These are phyloP conservation scores for Cossypha dichroa DNA, from an alignment of 2,797 vertebrate species.

Conservation along the genomic window DNA sequence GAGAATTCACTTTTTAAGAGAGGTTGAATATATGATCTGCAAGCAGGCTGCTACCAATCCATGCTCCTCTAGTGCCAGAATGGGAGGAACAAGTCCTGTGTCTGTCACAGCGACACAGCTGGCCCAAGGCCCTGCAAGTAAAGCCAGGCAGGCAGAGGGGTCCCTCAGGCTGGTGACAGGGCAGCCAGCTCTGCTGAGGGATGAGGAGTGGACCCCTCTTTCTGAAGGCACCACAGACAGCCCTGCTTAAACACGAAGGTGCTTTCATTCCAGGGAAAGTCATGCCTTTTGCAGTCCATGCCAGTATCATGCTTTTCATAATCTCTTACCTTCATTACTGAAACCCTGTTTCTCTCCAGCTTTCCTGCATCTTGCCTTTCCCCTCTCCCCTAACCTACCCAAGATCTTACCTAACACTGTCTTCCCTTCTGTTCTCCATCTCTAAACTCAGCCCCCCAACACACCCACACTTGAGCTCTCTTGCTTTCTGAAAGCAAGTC, in stretches of 20 bases:
- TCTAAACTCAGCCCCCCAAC: not conserved
- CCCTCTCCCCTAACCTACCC: not conserved
- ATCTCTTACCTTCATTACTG: slow-evolving; percentile 53
- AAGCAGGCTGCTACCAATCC: slow-evolving; percentile 13
- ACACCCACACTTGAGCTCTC: not conserved
- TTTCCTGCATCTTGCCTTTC: not conserved
- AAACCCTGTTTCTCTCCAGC: slow-evolving; percentile 15
- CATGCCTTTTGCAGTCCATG: slow-evolving; percentile 68
- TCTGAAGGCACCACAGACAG: not conserved
- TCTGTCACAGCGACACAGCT: not conserved
- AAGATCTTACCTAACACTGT: not conserved
- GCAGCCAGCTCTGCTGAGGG: not conserved
- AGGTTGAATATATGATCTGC: not conserved
- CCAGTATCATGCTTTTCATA: slow-evolving; percentile 56
- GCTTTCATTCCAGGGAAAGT: slow-evolving; percentile 47
- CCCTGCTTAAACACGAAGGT: slow-evolving; percentile 7
- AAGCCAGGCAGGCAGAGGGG: not conserved
- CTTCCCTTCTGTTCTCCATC: not conserved
- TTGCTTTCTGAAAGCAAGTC: not conserved
- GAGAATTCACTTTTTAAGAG: slow-evolving; percentile 33
- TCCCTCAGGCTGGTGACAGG: not conserved
- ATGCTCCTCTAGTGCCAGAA: slow-evolving; percentile 32
- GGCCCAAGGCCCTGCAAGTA: slow-evolving; percentile 7
- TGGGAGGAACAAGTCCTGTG: not conserved
- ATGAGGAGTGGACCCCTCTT: not conserved